Evolutionary conservation across 2,797 vertebrate species (phyloP).

Genomic region (Spheniscus humboldti): DNA sequence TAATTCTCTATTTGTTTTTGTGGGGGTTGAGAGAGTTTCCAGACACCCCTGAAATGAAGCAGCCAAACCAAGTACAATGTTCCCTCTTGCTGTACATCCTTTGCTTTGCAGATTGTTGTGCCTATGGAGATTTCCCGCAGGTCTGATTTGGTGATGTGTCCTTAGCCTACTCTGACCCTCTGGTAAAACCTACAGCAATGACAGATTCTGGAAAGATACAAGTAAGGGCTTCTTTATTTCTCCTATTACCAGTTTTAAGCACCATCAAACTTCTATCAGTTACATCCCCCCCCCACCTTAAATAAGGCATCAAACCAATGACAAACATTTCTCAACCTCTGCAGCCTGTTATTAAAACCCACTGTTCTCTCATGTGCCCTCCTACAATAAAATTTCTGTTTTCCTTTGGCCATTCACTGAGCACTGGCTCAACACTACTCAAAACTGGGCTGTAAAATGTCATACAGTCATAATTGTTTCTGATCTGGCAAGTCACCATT

Average conservation of each 20-base stretch:
- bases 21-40: neutral
- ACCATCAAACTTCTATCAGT: neutral
- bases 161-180: neutral
- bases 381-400: neutral
- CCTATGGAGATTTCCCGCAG: neutral
- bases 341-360: neutral
- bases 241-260: neutral
- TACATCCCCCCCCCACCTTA: neutral
- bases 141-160: neutral
- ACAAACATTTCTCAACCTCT: neutral
- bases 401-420: neutral
- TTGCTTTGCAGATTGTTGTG: neutral
- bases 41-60: neutral
- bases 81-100: neutral
- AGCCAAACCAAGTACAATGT: neutral
- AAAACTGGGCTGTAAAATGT: neutral
- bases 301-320: neutral
- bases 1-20: neutral
- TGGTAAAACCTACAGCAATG: neutral
- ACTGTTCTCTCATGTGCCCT: neutral
- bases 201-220: neutral
- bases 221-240: neutral
- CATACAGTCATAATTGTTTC: neutral
- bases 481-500: neutral
- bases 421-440: neutral